Percentiles rank a stretch among this genome's conserved stretches.
Conservation (phyloP, 2,797 vertebrate species). For the Microctenopoma steveboyesi region DNA sequence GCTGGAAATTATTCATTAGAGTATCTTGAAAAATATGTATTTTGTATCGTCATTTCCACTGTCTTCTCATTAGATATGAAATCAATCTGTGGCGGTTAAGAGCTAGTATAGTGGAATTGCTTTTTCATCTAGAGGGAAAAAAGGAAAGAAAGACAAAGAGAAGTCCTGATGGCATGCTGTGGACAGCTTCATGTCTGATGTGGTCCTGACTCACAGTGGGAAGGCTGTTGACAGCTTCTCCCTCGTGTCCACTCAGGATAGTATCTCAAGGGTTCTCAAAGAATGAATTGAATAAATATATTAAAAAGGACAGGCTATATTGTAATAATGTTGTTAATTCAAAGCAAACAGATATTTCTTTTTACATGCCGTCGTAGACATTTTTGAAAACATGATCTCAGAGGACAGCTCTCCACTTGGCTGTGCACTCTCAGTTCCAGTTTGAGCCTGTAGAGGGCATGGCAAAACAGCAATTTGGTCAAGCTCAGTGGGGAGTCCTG, state of each 20-base stretch:
- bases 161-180: conserved; percentile 70
- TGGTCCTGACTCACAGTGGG: conserved; percentile 78
- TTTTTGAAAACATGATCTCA: conserved; percentile 35
- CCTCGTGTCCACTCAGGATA: conserved; percentile 57
- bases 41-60: background rate
- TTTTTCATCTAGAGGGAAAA: conserved; percentile 32
- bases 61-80: conserved; percentile 8
- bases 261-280: conserved; percentile 35
- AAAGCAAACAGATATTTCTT: background rate
- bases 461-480: conserved; percentile 82
- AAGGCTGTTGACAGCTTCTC: conserved; percentile 66
- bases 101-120: conserved; percentile 26
- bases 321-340: background rate
- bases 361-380: conserved; percentile 6
- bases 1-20: conserved; percentile 18
- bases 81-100: conserved; percentile 27
- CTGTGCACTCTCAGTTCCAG: conserved; percentile 70
- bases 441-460: conserved; percentile 88
- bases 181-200: conserved; percentile 78
- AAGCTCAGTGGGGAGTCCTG: conserved; percentile 60
- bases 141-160: conserved; percentile 69
- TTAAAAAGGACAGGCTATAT: background rate
- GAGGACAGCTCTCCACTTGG: conserved; percentile 15
- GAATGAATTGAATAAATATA: background rate
- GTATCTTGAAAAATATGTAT: background rate